Evolutionary conservation across 30 jellyfish, hydroid and myxozoan genomes (phyloP), one percentile per base, ranked within the genome.

Genomic region (Clytia hemisphaerica): DNA sequence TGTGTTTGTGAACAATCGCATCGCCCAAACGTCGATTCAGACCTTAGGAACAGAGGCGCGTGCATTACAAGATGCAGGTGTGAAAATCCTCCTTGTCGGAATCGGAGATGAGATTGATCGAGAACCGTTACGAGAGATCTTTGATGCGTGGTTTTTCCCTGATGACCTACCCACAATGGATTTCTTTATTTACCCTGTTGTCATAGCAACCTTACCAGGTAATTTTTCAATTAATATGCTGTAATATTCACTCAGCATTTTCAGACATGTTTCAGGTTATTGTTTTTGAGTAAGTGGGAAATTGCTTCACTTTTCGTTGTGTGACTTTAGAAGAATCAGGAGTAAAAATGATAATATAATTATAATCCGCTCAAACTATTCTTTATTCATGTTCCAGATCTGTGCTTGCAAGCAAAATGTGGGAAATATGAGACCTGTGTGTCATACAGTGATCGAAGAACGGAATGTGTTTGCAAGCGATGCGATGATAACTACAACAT

Each of bases 391-490:
- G 10, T 45, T 73, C 15, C 34, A 88, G 97, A 80, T 75, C 33
- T 37, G 7, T 88, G 97, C 51, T 60, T 34, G 26, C 46, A 30
- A 2, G 63, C 48, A 10, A 45, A 71, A 30, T 88, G 97, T 54
- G 78, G 38, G 28, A 46, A 58, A 48, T 24, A 80, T 34, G 70
- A 72, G 26, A 67, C 45, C 7, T 88, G 97, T 32, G 63, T 80
- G 4, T 40, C 15, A 37, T 64, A 54, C 53, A 93, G 93, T 2
- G 93, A 72, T 67, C 77, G 92, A 2, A 53, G 84, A 33, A 32
- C 93, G 9, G 89, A 82, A 26, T 88, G 97, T 67, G 79, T 76
- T 21, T 88, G 97, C 60, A 82, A 85, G 3, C 24, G 64, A 18
- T 88, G 97, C 65, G 79, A 55, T 26, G 88, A 72, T 71, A 54